phyloP scores from a whole-genome alignment of 1,140 invertebrate species.

The Schlechtendalia chinensis region DNA sequence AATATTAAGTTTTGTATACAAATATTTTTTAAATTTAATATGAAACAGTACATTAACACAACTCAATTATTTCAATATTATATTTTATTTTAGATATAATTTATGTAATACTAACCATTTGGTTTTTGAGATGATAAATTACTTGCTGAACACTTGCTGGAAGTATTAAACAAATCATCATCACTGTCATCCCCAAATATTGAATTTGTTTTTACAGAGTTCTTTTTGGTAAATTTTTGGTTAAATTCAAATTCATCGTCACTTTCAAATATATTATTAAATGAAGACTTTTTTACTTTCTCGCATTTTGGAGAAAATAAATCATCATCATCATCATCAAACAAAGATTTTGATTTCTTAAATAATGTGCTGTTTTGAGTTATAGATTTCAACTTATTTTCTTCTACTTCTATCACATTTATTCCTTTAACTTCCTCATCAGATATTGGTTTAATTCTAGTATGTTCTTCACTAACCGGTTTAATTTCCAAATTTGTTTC shows the following conservation, averaged over 20 bases:
- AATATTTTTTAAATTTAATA: neutral
- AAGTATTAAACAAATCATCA: slow-evolving; percentile 33
- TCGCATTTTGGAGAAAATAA: slow-evolving; percentile 6
- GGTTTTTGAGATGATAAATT: slow-evolving; percentile 19
- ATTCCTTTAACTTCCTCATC: neutral
- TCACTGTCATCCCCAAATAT: slow-evolving; percentile 38
- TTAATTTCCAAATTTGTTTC: neutral
- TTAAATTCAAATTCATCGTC: slow-evolving; percentile 44
- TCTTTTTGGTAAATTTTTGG: slow-evolving; percentile 13
- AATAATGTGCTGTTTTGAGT: neutral
- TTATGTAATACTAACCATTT: slow-evolving; percentile 17
- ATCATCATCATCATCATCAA: slow-evolving; percentile 35
- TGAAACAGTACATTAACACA: too few species aligned
- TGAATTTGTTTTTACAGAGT: slow-evolving; percentile 1
- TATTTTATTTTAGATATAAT: neutral
- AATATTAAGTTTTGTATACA: neutral
- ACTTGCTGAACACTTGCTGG: neutral
- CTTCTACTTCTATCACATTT: neutral
- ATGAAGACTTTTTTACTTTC: neutral
- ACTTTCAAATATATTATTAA: slow-evolving; percentile 42
- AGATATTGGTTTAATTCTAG: neutral
- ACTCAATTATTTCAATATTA: too few species aligned
- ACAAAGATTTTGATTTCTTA: slow-evolving; percentile 9
- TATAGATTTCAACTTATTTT: neutral
- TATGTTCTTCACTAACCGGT: neutral